Evolutionary conservation across 2,888 invertebrate species (phyloP).

Genomic region (Drosophila nr. medialis): DNA sequence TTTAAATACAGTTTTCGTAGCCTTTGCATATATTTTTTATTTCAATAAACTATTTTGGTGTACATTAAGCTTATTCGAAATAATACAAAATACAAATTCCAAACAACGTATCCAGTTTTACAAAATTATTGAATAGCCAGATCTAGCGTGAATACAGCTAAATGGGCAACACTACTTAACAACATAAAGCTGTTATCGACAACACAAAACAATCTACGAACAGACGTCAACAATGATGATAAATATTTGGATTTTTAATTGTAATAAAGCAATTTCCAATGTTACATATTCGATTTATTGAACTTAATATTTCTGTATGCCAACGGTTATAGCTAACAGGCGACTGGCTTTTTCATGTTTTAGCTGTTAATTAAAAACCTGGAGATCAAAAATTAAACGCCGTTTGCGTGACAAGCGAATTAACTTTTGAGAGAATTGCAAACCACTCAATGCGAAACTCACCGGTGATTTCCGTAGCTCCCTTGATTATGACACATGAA

Average conservation of each 20-base stretch:
- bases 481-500: not conserved
- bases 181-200: conserved; percentile 4
- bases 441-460: not conserved
- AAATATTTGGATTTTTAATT: not conserved
- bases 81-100: not conserved
- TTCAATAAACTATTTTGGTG: not conserved
- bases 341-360: not conserved
- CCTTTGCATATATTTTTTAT: not conserved
- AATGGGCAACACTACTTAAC: not conserved
- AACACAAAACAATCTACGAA: not conserved
- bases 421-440: not conserved
- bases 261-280: not conserved
- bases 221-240: not conserved
- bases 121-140: not conserved
- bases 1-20: not conserved
- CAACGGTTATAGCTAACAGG: not conserved
- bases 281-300: not conserved
- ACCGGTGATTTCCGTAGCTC: not conserved
- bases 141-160: not conserved
- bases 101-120: not conserved
- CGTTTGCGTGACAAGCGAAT: not conserved
- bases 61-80: not conserved
- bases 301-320: not conserved
- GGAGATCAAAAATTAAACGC: not conserved
- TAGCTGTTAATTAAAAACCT: not conserved